These are phyloP conservation scores for Alsophila aescularia DNA, from an alignment of 2,888 invertebrate genomes.

Conservation along the genomic window DNA sequence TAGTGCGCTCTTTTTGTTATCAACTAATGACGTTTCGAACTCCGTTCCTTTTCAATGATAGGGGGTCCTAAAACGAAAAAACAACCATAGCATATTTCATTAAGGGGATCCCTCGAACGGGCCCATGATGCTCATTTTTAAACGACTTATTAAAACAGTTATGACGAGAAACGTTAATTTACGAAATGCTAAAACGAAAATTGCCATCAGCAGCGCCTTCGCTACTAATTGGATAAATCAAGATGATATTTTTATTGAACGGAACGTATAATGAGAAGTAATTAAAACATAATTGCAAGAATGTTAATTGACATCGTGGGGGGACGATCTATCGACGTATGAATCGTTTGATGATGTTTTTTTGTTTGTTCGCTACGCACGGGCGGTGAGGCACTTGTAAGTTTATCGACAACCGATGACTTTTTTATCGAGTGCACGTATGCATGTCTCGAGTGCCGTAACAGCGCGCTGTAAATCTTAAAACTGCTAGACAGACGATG, in stretches of 20 bases:
- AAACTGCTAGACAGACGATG: conserved; percentile 33
- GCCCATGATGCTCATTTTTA: conserved; percentile 24
- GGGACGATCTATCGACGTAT: conserved; percentile 50
- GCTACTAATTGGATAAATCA: conserved; percentile 52
- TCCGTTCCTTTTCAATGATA: conserved; percentile 31
- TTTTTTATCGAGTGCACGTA: conserved; percentile 36
- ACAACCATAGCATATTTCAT: conserved; percentile 1
- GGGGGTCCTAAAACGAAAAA: conserved; percentile 1
- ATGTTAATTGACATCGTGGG: conserved; percentile 69
- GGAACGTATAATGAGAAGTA: conserved; percentile 58
- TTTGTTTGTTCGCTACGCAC: conserved; percentile 18
- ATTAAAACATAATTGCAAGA: conserved; percentile 66
- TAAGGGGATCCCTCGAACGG: conserved; percentile 8
- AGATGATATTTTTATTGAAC: conserved; percentile 56
- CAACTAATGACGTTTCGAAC: conserved; percentile 50
- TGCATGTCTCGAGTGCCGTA: conserved; percentile 28
- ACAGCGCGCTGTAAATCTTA: conserved; percentile 34
- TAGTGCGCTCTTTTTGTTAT: conserved; percentile 63
- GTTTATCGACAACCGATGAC: conserved; percentile 32
- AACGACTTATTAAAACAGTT: conserved; percentile 33
- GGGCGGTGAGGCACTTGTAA: conserved; percentile 13
- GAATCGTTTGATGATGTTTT: conserved; percentile 48
- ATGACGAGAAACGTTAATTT: conserved; percentile 36
- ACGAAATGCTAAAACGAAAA: conserved; percentile 49
- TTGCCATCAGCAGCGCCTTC: conserved; percentile 37